Base-by-base conservation (phyloP, 2,888 invertebrate species). In the Andrena trimmerana region DNA sequence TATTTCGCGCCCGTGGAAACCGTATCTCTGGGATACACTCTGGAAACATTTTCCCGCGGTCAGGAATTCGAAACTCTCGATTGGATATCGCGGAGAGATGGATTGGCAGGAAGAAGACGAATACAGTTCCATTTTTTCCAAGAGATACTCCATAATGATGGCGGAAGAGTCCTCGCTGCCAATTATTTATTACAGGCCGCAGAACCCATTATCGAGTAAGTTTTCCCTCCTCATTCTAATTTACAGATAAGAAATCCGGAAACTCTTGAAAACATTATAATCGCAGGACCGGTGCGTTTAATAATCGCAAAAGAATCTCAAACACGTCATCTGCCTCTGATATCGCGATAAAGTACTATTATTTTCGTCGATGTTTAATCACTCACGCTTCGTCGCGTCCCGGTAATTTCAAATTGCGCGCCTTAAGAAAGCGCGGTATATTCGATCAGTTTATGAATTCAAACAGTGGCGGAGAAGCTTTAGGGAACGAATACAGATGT, bases 1-100 rank as follows among this genome's bases (percentile, higher is more conserved):
- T 86, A 86, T 87, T 87, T 85, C 70, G 78, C 73, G 29, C 86
- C 86, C 87, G 88, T 88, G 83, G 88, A 89, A 88, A 89, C 88
- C 77, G 87, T 90, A 87, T 86, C 88, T 88, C 86, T 83, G 81
- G 88, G 89, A 85, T 87, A 89, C 88, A 74, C 24, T 20, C 36
- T 48, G 70, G 16, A 66, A 29, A 57, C 62, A 42, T 70, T 82
- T 79, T 77, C 77, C 66, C 83, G 78, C 85, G 74, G 66, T 75
- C 24, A 60, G 24, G 27, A 31, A 65, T 80, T 75, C 77, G 65
- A 77, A 81, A 76, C 24, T 75, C 63, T 29, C 24, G 31, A 33
- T 16, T 13, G 16, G 29, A 33, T 52, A 31, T 66, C 7, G 10
- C 5, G 20, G 71, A 16, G 60, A 33, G 52, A 78, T 83, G 78